Evolutionary conservation across 2,113 vertebrate genomes (phyloP).

Genomic region (Etia nguti): DNA sequence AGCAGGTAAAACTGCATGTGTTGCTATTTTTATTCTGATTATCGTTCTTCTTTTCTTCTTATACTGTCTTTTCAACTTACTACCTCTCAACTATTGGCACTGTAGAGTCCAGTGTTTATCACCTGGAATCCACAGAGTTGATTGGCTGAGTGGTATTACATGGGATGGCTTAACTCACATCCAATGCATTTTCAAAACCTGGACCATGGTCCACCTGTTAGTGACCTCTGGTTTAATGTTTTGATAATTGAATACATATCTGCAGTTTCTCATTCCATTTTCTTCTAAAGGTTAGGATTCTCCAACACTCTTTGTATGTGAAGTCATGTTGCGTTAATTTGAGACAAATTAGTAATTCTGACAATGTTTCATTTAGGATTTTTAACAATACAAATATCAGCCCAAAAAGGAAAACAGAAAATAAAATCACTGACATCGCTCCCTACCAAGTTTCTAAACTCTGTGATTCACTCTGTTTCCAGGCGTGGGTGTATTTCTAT

Average conservation of each 20-base stretch:
- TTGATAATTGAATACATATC: neutral
- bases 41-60: neutral
- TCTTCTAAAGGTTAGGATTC: neutral
- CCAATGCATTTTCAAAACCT: neutral
- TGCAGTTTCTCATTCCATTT: neutral
- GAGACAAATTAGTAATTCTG: neutral
- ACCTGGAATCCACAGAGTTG: neutral
- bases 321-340: neutral
- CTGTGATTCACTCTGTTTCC: neutral
- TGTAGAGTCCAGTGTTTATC: neutral
- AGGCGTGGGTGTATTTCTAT: slow-evolving; percentile 83
- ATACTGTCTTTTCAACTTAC: neutral
- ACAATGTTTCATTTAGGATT: neutral
- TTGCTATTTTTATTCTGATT: neutral
- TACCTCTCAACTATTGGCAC: neutral
- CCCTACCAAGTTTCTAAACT: neutral
- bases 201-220: neutral
- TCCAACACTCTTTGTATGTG: neutral
- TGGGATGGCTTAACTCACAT: neutral
- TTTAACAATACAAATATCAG: neutral
- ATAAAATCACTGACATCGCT: neutral
- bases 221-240: neutral
- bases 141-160: neutral
- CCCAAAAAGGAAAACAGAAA: neutral
- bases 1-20: neutral